A percentile compares a stretch with the other conserved stretches of the same genome.
phyloP scores from a whole-genome alignment of 2,797 vertebrate species.

The Oreochromis mossambicus region DNA sequence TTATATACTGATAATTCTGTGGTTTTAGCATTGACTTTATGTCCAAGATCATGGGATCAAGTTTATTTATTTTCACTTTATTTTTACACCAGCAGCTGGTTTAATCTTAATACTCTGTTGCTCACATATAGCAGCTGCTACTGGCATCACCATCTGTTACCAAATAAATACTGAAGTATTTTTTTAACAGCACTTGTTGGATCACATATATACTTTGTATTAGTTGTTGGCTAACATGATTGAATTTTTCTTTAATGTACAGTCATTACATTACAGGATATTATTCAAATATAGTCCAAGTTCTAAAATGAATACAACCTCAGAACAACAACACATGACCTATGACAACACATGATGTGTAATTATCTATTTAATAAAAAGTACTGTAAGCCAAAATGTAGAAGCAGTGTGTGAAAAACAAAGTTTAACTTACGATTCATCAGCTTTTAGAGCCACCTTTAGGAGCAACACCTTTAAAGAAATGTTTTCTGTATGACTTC shows the following conservation, averaged over 20 bases:
- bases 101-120: not conserved
- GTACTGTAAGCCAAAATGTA: not conserved
- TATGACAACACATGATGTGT: not conserved
- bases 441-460: not conserved
- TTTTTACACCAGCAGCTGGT: not conserved
- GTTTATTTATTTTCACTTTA: not conserved
- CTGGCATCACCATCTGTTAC: not conserved
- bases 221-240: not conserved
- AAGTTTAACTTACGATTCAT: not conserved
- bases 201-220: not conserved
- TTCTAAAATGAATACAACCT: not conserved
- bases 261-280: not conserved
- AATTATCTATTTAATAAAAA: not conserved
- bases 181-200: not conserved
- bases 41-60: not conserved
- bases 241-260: not conserved
- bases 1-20: not conserved
- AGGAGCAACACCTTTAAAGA: not conserved
- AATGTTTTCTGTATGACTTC: not conserved
- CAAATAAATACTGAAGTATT: not conserved
- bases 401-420: not conserved
- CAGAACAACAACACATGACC: not conserved
- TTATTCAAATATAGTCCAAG: not conserved
- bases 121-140: not conserved
- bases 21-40: not conserved